Evolutionary conservation across 2,888 invertebrate species (phyloP).

Genomic region (Rapana venosa): DNA sequence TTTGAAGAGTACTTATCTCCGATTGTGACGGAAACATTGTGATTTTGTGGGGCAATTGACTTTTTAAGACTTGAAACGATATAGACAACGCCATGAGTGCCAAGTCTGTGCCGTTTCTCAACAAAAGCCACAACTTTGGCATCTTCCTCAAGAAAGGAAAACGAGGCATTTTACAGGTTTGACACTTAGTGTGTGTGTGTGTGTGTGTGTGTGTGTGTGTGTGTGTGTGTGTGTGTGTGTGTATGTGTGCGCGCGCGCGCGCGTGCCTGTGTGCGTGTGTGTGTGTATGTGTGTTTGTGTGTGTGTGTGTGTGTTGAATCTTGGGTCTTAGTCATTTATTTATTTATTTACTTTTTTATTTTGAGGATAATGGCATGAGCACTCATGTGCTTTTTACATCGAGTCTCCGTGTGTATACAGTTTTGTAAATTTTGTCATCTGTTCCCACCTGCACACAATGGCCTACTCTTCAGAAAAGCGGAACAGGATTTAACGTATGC

Average conservation of each 20-base stretch:
- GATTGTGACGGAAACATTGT: no score
- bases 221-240: background rate
- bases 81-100: constrained; percentile 37
- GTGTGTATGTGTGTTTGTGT: background rate
- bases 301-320: background rate
- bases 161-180: constrained; percentile 66
- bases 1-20: no score
- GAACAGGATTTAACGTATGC: no score
- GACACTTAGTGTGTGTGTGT: background rate
- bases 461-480: no score
- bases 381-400: background rate
- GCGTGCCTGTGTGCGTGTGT: background rate
- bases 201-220: background rate
- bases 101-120: constrained; percentile 42
- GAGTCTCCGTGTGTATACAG: no score
- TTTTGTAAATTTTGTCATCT: no score
- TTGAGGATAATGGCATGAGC: no score
- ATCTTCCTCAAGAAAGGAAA: constrained; percentile 66
- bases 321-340: background rate
- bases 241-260: background rate
- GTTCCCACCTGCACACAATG: no score
- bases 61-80: no score
- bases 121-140: constrained; percentile 67
- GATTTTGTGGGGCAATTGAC: no score
- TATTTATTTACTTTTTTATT: background rate